Evolutionary conservation across 2,113 vertebrate genomes (phyloP).

Genomic region (Tauraco erythrolophus): DNA sequence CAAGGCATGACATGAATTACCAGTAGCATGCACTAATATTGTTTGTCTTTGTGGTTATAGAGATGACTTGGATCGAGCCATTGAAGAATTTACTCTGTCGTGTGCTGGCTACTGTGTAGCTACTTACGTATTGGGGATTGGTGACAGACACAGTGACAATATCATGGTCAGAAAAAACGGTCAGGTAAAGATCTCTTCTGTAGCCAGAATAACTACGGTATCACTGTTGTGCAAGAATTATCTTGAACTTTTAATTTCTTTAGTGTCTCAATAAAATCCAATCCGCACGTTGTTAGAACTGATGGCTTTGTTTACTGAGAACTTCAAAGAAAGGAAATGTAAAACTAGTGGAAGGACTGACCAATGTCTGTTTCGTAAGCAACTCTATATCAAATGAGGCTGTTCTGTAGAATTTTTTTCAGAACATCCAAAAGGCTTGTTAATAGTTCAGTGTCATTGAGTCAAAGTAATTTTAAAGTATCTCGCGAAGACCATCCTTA

Average conservation of each 20-base stretch:
- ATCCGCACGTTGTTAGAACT: background rate
- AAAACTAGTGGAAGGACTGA: background rate
- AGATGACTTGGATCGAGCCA: constrained; percentile 93
- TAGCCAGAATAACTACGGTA: background rate
- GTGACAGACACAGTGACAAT: constrained; percentile 98
- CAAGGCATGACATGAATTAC: background rate
- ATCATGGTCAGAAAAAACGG: constrained; percentile 99
- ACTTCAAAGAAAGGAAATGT: background rate
- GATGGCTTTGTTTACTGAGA: background rate
- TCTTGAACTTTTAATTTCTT: background rate
- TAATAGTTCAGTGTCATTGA: background rate
- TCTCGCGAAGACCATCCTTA: background rate
- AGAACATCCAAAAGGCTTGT: background rate
- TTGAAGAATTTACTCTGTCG: constrained; percentile 96
- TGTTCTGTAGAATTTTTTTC: background rate
- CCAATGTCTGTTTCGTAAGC: background rate
- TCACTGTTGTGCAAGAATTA: background rate
- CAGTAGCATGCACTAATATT: background rate
- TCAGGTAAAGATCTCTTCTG: constrained; percentile 81
- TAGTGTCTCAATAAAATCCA: background rate
- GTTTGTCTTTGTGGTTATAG: constrained; percentile 68
- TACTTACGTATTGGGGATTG: constrained; percentile 97
- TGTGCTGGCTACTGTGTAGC: constrained; percentile 99
- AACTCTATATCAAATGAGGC: background rate
- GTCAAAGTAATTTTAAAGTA: background rate